These are phyloP conservation scores for Drosophila nr. fundita DNA, from an alignment of 2,888 invertebrate genomes.

Conservation along the genomic window DNA sequence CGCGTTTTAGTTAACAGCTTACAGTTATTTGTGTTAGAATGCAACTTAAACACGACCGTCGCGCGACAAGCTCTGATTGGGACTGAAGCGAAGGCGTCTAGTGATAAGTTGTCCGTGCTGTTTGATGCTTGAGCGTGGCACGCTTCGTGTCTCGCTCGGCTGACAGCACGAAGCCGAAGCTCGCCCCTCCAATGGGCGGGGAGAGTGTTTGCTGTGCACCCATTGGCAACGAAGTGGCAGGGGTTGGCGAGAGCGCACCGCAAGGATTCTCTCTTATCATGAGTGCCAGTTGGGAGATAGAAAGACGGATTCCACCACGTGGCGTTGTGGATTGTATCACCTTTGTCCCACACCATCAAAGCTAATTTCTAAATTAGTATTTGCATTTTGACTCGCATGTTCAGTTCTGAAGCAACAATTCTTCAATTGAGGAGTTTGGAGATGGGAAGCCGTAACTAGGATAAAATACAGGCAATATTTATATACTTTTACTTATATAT, in stretches of 20 bases:
- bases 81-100: slow-evolving; percentile 72
- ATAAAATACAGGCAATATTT: neutral
- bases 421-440: neutral
- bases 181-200: slow-evolving; percentile 45
- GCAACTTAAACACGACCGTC: slow-evolving; percentile 58
- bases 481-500: neutral
- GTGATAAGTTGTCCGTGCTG: slow-evolving; percentile 47
- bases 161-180: slow-evolving; percentile 44
- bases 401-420: neutral
- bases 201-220: slow-evolving; percentile 53
- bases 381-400: neutral
- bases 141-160: slow-evolving; percentile 37
- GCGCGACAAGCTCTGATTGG: slow-evolving; percentile 78
- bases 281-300: slow-evolving; percentile 28
- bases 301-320: slow-evolving; percentile 76
- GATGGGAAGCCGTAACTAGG: neutral
- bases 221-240: slow-evolving; percentile 66
- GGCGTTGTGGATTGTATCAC: slow-evolving; percentile 48
- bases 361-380: slow-evolving; percentile 1
- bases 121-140: slow-evolving; percentile 18
- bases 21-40: slow-evolving; percentile 4
- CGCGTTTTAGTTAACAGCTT: slow-evolving; percentile 25
- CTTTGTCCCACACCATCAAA: neutral
- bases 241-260: slow-evolving; percentile 47
- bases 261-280: slow-evolving; percentile 13